phyloP scores from a whole-genome alignment of 2,888 invertebrate genomes.

The Gastrophysa polygoni region DNA sequence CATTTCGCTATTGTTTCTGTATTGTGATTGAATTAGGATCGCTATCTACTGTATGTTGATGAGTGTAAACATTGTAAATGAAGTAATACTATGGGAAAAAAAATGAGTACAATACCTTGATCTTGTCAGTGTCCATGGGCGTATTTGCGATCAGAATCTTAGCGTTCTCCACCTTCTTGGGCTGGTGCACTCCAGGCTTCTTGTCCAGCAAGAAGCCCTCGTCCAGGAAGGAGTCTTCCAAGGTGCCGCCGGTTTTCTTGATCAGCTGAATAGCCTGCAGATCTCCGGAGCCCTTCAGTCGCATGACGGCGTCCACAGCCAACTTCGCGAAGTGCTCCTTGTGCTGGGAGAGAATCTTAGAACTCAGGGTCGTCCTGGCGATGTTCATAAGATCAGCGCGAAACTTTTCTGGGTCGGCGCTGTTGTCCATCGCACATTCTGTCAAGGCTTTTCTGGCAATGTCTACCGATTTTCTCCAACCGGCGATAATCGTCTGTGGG shows the following conservation, averaged over 20 bases:
- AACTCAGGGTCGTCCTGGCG: constrained; percentile 95
- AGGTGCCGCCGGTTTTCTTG: constrained; percentile 88
- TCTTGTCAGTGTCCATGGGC: constrained; percentile 99
- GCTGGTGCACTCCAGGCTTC: constrained; percentile 97
- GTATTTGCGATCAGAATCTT: constrained; percentile 98
- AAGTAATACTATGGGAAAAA: too few relatives aligned
- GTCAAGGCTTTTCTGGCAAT: constrained; percentile 84
- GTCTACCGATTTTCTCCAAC: constrained; percentile 89
- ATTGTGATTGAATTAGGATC: too few relatives aligned
- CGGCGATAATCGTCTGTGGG: constrained; percentile 96
- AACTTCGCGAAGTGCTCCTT: constrained; percentile 95
- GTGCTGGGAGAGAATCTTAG: constrained; percentile 96
- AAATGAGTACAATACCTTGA: too few relatives aligned
- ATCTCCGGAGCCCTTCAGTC: constrained; percentile 95
- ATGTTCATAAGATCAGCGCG: constrained; percentile 93
- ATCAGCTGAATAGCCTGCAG: constrained; percentile 65
- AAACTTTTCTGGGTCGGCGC: constrained; percentile 77
- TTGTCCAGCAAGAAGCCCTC: constrained; percentile 95
- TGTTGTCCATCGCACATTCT: constrained; percentile 81
- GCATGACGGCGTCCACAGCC: constrained; percentile 93
- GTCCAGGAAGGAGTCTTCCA: constrained; percentile 96
- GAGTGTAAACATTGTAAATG: too few relatives aligned
- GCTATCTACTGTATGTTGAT: too few relatives aligned
- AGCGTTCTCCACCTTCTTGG: constrained; percentile 93
- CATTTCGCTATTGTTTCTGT: too few relatives aligned